Base-by-base conservation (phyloP, 2,113 vertebrate species). In the Dicentrarchus labrax region DNA sequence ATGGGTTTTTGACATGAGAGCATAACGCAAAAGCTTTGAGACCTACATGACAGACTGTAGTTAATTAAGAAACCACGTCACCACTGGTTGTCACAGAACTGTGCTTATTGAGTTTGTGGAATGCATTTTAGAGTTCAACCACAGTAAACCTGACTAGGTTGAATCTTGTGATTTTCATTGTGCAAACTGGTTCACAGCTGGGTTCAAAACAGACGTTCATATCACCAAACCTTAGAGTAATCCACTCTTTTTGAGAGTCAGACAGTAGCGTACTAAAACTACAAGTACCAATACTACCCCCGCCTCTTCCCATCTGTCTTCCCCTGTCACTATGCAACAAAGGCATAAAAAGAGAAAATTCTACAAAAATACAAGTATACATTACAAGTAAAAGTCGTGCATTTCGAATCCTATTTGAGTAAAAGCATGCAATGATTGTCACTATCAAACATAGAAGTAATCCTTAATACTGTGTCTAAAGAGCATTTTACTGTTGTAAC, bases 1-100 rank as follows among this genome's bases (percentile, higher is more conserved):
- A 72, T 61, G 48, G 47, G 62, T 64, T 75, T 78, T 24, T 79
- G 62, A 77, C 82, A 77, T 88, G 81, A 54, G 74, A 76, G 47
- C 24, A 53, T 65, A 45, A 70, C 3, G 1, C 53, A 60, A 69
- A 47, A 47, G 45, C 45, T 47, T 47, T 47, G 13, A 47, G 11
- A 71, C 24, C 21, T 30, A 61, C 24, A 43, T 36, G 22, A 54
- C n/a, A 66, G 75, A 73, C 47, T 10, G 6, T 9, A 59, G 45
- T 78, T 80, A 62, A 76, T 88, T 56, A 78, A 48, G 76, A 65
- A 45, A 50, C 57, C 38, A 57, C 66, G 57, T 71, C 75, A 70
- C 76, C 68, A 60, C 70, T 59, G 61, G 36, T 39, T 36, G 82
- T 85, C 51, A 66, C 67, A 22, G 56, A 80, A 15, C 21, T 30